A percentile compares a stretch with the other conserved stretches of the same genome.
Evolutionary conservation across 2,113 vertebrate species (phyloP).

Genomic region (Lucifuga dentata): DNA sequence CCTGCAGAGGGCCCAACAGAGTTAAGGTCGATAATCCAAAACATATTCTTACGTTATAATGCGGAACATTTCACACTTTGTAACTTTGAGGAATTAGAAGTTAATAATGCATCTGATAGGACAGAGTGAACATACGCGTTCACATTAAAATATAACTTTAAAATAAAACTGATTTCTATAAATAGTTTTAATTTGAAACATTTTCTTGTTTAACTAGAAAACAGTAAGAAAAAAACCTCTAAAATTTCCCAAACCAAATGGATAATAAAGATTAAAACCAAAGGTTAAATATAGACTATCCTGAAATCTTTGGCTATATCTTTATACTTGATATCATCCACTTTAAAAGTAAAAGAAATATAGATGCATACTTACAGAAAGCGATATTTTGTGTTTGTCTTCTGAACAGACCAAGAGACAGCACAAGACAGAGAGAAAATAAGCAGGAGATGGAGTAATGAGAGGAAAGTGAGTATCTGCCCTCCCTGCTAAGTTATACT

Average conservation of each 20-base stretch:
- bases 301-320: neutral
- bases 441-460: neutral
- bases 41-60: neutral
- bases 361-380: constrained; percentile 67
- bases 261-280: neutral
- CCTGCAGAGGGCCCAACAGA: no score
- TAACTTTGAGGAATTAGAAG: no score
- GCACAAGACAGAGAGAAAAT: constrained; percentile 14
- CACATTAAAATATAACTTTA: no score
- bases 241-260: no score
- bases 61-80: neutral
- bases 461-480: constrained; percentile 62
- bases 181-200: no score
- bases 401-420: neutral
- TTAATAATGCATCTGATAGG: no score
- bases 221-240: no score
- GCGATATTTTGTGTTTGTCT: constrained; percentile 26
- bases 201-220: no score
- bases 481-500: constrained; percentile 40
- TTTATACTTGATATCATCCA: neutral
- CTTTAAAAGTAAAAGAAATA: constrained; percentile 15
- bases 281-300: neutral
- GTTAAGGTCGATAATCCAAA: no score
- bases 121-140: no score
- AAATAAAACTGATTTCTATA: no score